Base-by-base conservation (phyloP, 2,797 vertebrate species). In the Sebastes goodei region DNA sequence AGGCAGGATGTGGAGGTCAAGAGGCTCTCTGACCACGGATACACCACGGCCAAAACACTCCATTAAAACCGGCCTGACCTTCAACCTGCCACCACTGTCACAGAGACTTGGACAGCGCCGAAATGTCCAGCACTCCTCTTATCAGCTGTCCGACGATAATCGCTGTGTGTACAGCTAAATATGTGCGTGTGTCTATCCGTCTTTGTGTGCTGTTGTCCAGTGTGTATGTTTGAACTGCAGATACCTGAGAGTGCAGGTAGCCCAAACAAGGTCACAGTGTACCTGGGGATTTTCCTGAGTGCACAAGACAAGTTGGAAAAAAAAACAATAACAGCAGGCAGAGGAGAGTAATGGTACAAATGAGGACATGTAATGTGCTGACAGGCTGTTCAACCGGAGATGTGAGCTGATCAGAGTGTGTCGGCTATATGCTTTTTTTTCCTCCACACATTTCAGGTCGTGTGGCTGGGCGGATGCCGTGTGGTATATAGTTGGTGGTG, bases 31-130 rank as follows among this genome's bases (percentile, higher is more conserved):
- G 85, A 78, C 70, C 76, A 68, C 85, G 78, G 84, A 88, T 81
- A 59, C 67, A 65, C 66, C 69, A 71, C 8, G 60, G 73, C 74
- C 81, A 88, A 80, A 88, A 77, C 80, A 83, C 73, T 81, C 78
- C 90, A 87, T 85, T 86, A 84, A 77, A 87, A 76, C 64, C n/a
- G 53, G 70, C 57, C 82, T 84, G 85, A 90, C 90, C 88, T 91
- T 92, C 83, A 92, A 82, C 83, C 82, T 78, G 76, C 78, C 74
- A 72, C 72, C 55, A 49, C 84, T 81, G 72, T 75, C 62, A 78
- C 56, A 67, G 65, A 71, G 73, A 32, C 78, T n/a, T 25, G 33
- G 35, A 78, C 52, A 73, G 63, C 17, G 29, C 59, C 73, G n/a
- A 76, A 69, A 81, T 77, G 78, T 80, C 77, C 85, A n/a, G 65